Percentiles rank a stretch among this genome's conserved stretches.
These are phyloP conservation scores for Fissipunctia ypsillon DNA, from an alignment of 2,888 invertebrate genomes.

Conservation along the genomic window DNA sequence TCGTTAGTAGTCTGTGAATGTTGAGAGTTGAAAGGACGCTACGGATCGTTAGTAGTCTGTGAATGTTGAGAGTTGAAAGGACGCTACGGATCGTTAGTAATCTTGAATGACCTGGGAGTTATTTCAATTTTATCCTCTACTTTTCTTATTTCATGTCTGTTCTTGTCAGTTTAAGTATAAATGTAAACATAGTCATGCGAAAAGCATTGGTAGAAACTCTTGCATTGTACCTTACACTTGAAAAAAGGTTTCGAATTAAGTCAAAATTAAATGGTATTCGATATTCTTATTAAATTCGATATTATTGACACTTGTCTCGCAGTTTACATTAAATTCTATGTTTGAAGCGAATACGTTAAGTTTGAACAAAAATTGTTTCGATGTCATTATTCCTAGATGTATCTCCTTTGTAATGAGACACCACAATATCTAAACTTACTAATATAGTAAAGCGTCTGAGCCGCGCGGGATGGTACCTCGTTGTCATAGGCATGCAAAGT, in stretches of 20 bases:
- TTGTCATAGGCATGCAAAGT: too few relatives aligned
- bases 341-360: background rate
- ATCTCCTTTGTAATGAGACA: background rate
- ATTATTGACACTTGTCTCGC: slow-evolving; percentile 18
- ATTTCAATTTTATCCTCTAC: background rate
- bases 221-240: background rate
- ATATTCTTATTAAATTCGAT: background rate
- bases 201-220: background rate
- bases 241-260: background rate
- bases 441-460: too few relatives aligned
- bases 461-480: too few relatives aligned
- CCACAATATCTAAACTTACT: too few relatives aligned
- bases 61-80: background rate
- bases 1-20: too few relatives aligned
- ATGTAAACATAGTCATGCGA: background rate
- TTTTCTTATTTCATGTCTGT: background rate
- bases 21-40: too few relatives aligned
- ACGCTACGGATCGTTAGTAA: background rate
- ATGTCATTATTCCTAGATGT: background rate
- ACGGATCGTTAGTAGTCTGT: too few relatives aligned
- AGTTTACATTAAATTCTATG: background rate
- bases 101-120: background rate
- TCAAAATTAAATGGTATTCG: background rate
- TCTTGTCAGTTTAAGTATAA: background rate
- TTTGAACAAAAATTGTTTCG: slow-evolving; percentile 5